These are phyloP conservation scores for Tachypleus tridentatus DNA, from an alignment of 1,140 invertebrate species.

Conservation along the genomic window DNA sequence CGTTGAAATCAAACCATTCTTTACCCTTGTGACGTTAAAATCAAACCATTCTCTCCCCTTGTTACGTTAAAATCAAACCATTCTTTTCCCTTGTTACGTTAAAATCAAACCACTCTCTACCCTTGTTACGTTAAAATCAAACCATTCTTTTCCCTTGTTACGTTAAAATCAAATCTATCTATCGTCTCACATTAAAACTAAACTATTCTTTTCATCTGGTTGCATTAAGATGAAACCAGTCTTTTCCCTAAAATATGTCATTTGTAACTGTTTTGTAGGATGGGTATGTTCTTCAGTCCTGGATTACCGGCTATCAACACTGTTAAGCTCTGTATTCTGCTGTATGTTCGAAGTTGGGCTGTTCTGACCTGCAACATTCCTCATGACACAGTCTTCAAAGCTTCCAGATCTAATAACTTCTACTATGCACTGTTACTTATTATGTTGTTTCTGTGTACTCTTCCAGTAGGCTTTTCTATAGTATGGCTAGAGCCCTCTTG, in stretches of 20 bases:
- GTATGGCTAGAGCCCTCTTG: constrained; percentile 85
- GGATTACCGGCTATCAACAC: constrained; percentile 81
- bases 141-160: no score
- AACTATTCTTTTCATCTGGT: no score
- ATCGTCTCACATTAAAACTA: constrained; percentile 5
- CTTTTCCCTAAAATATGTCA: neutral
- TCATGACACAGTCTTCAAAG: constrained; percentile 79
- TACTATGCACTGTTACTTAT: constrained; percentile 80
- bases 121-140: no score
- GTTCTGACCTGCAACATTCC: constrained; percentile 93
- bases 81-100: no score
- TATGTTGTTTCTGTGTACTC: constrained; percentile 91
- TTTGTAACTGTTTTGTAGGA: constrained; percentile 30
- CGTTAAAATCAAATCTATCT: neutral
- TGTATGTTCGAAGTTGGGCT: constrained; percentile 88
- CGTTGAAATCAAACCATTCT: no score
- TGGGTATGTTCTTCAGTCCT: constrained; percentile 81
- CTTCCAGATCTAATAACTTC: constrained; percentile 83
- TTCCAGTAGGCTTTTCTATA: constrained; percentile 88
- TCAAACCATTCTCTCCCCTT: no score
- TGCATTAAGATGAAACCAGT: neutral
- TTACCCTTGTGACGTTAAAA: no score
- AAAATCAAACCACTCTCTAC: no score
- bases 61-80: no score
- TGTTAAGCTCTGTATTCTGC: constrained; percentile 76